Evolutionary conservation across 2,888 invertebrate genomes (phyloP).

Genomic region (Drosophila antonietae): DNA sequence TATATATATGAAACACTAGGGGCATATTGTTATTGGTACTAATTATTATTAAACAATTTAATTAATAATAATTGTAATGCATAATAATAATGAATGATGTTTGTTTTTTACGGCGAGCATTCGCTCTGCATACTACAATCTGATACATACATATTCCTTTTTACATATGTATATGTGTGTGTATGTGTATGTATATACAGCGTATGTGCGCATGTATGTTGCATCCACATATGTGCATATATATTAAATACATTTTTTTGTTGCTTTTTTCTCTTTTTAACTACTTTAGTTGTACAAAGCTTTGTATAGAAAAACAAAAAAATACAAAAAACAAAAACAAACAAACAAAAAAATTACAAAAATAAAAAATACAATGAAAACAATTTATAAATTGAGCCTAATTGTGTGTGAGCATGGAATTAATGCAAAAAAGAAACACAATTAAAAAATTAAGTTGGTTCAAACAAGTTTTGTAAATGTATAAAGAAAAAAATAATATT

Average conservation of each 20-base stretch:
- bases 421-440: constrained; percentile 46
- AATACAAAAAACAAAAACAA: constrained; percentile 39
- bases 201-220: constrained; percentile 10
- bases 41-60: constrained; percentile 33
- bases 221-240: not conserved
- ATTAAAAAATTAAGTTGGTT: constrained; percentile 32
- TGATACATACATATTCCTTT: constrained; percentile 20
- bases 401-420: constrained; percentile 70
- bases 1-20: constrained; percentile 21
- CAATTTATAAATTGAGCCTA: constrained; percentile 64
- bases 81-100: constrained; percentile 10
- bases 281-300: constrained; percentile 82
- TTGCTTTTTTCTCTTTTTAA: constrained; percentile 75
- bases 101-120: constrained; percentile 18
- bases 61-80: constrained; percentile 19
- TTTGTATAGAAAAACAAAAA: constrained; percentile 63
- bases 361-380: constrained; percentile 41
- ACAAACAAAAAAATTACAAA: constrained; percentile 26
- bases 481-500: constrained; percentile 42
- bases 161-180: constrained; percentile 18
- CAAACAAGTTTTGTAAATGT: constrained; percentile 67
- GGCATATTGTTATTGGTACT: constrained; percentile 48
- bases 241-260: constrained; percentile 63
- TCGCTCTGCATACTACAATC: constrained; percentile 17
- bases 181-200: constrained; percentile 23